These are phyloP conservation scores for Uromys caudimaculatus DNA, from an alignment of 2,797 vertebrate genomes.

Conservation along the genomic window DNA sequence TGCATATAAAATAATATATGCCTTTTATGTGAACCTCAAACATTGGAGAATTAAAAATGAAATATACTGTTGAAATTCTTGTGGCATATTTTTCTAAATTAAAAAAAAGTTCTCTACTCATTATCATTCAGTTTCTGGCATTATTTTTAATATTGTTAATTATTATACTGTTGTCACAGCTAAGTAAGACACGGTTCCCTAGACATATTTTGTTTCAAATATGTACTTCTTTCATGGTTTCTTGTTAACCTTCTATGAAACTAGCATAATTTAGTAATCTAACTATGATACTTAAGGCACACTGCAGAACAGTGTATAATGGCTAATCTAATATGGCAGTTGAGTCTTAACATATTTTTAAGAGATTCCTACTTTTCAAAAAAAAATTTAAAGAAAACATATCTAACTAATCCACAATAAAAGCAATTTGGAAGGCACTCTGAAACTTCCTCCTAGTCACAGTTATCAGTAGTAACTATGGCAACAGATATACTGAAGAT, in stretches of 20 bases:
- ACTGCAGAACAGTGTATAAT: background rate
- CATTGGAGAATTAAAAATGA: conserved; percentile 1
- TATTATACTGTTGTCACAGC: background rate
- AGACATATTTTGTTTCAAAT: conserved; percentile 20
- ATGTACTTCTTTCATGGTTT: conserved; percentile 2
- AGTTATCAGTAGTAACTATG: background rate
- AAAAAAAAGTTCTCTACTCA: background rate
- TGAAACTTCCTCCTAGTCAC: background rate
- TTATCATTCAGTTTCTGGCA: background rate
- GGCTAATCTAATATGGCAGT: background rate
- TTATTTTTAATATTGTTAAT: conserved; percentile 50
- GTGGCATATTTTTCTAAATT: conserved; percentile 50
- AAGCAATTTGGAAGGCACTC: conserved; percentile 7
- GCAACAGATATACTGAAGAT: background rate
- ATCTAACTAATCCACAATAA: background rate
- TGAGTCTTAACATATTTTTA: background rate
- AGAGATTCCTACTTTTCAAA: conserved; percentile 6
- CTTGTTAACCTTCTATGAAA: conserved; percentile 5
- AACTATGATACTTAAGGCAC: background rate
- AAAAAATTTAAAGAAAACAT: conserved; percentile 1
- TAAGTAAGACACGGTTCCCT: conserved; percentile 5
- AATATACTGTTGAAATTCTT: background rate
- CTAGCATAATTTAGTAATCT: background rate
- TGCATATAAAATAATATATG: background rate
- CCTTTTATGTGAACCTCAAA: conserved; percentile 9